These are phyloP conservation scores for Cephus rjabovi DNA, from an alignment of 2,888 invertebrate species.

Conservation along the genomic window DNA sequence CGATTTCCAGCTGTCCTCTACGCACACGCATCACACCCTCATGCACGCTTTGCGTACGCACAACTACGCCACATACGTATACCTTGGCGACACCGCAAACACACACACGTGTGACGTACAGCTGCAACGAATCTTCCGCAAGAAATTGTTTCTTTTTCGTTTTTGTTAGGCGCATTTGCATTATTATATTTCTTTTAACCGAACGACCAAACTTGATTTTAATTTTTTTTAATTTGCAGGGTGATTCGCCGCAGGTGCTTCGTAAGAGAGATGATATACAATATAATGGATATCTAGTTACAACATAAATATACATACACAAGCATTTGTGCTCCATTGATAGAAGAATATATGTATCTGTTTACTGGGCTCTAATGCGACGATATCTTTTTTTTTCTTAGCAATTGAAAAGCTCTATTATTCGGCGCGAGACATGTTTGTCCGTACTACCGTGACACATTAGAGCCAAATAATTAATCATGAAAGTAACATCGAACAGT, in stretches of 20 bases:
- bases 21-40: constrained; percentile 60
- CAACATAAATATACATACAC: constrained; percentile 67
- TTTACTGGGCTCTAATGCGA: constrained; percentile 56
- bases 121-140: constrained; percentile 26
- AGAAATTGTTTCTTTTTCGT: constrained; percentile 6
- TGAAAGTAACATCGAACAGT: constrained; percentile 59
- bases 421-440: not conserved
- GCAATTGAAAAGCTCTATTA: not conserved
- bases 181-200: not conserved
- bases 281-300: constrained; percentile 60
- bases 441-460: constrained; percentile 36
- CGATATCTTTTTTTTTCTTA: constrained; percentile 3
- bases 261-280: constrained; percentile 36
- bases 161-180: not conserved
- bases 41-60: constrained; percentile 54
- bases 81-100: constrained; percentile 53
- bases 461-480: constrained; percentile 51
- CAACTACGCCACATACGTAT: constrained; percentile 44
- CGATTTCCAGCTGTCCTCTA: constrained; percentile 65
- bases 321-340: constrained; percentile 65
- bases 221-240: not conserved
- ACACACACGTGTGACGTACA: constrained; percentile 51
- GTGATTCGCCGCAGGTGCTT: constrained; percentile 49
- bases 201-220: not conserved
- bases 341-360: constrained; percentile 44